These are phyloP conservation scores for Cardiocondyla obscurior DNA, from an alignment of 1,140 invertebrate species.

Conservation along the genomic window DNA sequence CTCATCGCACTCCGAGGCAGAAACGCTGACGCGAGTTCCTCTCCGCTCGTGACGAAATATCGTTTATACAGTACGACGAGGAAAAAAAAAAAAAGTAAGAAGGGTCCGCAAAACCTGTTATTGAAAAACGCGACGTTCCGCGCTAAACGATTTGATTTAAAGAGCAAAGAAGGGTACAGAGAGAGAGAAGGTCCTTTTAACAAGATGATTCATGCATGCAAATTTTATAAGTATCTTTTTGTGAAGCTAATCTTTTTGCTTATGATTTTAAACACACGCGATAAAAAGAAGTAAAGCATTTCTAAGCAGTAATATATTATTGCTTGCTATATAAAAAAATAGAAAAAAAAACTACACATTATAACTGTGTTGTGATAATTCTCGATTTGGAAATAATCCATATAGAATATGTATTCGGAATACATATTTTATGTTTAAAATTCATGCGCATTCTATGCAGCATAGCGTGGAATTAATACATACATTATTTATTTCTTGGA, in stretches of 20 bases:
- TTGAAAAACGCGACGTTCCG: slow-evolving; percentile 17
- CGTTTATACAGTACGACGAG: slow-evolving; percentile 40
- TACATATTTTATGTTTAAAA: slow-evolving; percentile 12
- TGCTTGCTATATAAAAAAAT: background rate
- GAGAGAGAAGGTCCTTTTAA: background rate
- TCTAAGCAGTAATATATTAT: background rate
- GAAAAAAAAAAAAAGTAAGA: background rate
- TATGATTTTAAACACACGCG: background rate
- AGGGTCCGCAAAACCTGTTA: slow-evolving; percentile 10
- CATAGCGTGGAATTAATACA: slow-evolving; percentile 3
- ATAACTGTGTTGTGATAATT: background rate
- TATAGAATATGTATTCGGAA: background rate
- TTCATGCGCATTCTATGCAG: background rate
- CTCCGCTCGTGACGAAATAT: slow-evolving; percentile 38
- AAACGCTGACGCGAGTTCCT: slow-evolving; percentile 39
- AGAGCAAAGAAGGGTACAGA: background rate
- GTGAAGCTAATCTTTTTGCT: background rate
- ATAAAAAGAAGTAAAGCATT: background rate
- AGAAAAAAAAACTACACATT: no score
- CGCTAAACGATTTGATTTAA: background rate
- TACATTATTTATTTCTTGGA: slow-evolving; percentile 19
- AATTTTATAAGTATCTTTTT: background rate
- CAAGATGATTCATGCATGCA: background rate
- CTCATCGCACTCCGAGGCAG: background rate
- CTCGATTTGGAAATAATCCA: slow-evolving; percentile 24